These are phyloP conservation scores for Ceratosolen fusciceps DNA, from an alignment of 1,140 invertebrate species.

Conservation along the genomic window DNA sequence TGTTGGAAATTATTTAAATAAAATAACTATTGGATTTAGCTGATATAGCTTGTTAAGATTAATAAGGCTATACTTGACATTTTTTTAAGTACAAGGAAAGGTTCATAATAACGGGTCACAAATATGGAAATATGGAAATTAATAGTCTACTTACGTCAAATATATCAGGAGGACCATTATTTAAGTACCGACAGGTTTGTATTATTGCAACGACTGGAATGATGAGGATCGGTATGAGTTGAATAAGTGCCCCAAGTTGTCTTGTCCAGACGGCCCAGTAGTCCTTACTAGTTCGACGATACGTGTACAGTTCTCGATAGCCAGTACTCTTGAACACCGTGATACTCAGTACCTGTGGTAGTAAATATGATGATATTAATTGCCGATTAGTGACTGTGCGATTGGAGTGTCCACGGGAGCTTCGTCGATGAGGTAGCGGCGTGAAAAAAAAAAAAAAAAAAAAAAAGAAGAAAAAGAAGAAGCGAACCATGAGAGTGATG, in stretches of 20 bases:
- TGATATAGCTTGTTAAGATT: too few species aligned
- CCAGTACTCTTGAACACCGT: constrained; percentile 83
- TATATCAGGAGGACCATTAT: constrained; percentile 86
- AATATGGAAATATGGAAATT: too few species aligned
- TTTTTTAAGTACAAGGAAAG: constrained; percentile 38
- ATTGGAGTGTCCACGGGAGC: too few species aligned
- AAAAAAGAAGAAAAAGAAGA: neutral
- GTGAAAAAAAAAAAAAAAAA: too few species aligned
- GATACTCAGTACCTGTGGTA: constrained; percentile 79
- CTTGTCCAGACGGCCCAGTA: constrained; percentile 85
- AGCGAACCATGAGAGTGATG: constrained; percentile 79
- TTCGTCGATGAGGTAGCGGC: too few species aligned
- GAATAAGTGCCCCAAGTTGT: constrained; percentile 83
- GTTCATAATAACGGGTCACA: too few species aligned
- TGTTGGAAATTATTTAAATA: too few species aligned
- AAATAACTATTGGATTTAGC: too few species aligned
- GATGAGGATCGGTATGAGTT: constrained; percentile 82
- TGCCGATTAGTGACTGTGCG: too few species aligned
- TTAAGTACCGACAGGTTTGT: constrained; percentile 87
- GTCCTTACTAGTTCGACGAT: constrained; percentile 71
- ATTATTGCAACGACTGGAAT: constrained; percentile 84
- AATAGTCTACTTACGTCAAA: constrained; percentile 89
- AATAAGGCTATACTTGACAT: too few species aligned
- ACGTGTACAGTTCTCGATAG: constrained; percentile 81
- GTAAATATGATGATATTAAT: too few species aligned